Base-by-base conservation (phyloP, 2,113 vertebrate species). In the Myiozetetes cayanensis region DNA sequence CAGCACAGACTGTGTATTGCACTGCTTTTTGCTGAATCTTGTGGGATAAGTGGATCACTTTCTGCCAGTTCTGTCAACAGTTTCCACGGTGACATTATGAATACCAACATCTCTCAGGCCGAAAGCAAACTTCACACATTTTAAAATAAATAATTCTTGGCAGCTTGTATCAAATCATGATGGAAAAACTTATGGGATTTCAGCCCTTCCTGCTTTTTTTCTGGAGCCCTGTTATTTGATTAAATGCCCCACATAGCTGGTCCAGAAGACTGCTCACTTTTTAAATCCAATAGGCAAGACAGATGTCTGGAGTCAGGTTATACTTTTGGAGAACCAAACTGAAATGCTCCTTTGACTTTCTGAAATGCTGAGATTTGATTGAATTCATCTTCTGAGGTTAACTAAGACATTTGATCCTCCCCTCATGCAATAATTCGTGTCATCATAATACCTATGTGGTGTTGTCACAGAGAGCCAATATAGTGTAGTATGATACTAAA, bases 91-190 rank as follows among this genome's bases (percentile, higher is more conserved):
- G 87, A 92, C 52, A 75, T 88, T 94, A 81, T 68, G 79, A 92
- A 94, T 94, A 80, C 11, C 59, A 97, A 47, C 72, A 88, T 90
- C 65, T 95, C 85, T 88, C 67, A 75, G 75, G 59, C 87, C 30
- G 0, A 90, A 94, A 96, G 85, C 72, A 91, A 89, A 74, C 55
- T 96, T 96, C 72, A 86, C 82, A 94, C 55, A 24, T 88, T 88
- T 91, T 91, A 82, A 95, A 93, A 95, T 82, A 94, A 89, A 93
- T 88, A 11, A 17, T 71, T 83, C 56, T 84, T 95, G 92, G 82
- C 82, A 96, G 67, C 15, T 86, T 80, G 30, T 35, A 63, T 80
- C 72, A 70, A 90, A 86, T 28, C 39, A 90, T 80, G 43, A 74
- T 67, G 55, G 85, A 44, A 93, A 89, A 87, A 58, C 30, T 14